Base-by-base conservation (phyloP, 2,113 vertebrate species). In the Montifringilla adamsi region DNA sequence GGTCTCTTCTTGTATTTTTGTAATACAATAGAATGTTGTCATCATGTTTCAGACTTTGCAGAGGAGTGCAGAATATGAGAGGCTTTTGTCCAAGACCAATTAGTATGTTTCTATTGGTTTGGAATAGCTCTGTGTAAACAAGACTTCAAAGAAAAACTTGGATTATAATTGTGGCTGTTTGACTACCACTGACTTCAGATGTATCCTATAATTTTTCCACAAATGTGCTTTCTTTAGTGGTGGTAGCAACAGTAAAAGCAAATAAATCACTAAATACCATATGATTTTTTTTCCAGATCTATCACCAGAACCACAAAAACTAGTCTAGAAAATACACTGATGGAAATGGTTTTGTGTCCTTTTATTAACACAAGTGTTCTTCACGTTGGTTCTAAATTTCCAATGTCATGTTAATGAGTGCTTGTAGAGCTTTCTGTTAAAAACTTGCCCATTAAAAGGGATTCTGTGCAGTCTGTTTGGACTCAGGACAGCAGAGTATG, bases 321-420 rank as follows among this genome's bases (percentile, higher is more conserved):
- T 66, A 55, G 9, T 50, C 33, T 59, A 67, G 59, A 60, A 84
- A 73, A 39, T 15, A 43, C 1, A 6, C 19, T 33, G 15, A 46
- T 75, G 26, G 17, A 23, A 68, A 46, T 2, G 2, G 13, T 43
- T 91, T 74, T 56, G 19, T 43, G 7, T 6, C 13, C 60, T 11
- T 13, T 78, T 85, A 35, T 9, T 35, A 50, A 46, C 7, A 22
- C 7, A 43, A 49, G 5, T 53, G n/a, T 50, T 80, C 24, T 64
- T 87, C 15, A 73, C 4, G 9, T 44, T 83, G 19, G 9, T 75
- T 28, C 28, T 82, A 20, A 72, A 49, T 64, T 93, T 87, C 53
- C 46, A 53, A 8, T 46, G 6, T 24, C 0, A 0, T 41, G 8
- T 53, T 69, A 47, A 33, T n/a, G 20, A 58, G 23, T 46, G 19